Conservation (phyloP, 2,888 invertebrate species). For the Drosophila anceps region DNA sequence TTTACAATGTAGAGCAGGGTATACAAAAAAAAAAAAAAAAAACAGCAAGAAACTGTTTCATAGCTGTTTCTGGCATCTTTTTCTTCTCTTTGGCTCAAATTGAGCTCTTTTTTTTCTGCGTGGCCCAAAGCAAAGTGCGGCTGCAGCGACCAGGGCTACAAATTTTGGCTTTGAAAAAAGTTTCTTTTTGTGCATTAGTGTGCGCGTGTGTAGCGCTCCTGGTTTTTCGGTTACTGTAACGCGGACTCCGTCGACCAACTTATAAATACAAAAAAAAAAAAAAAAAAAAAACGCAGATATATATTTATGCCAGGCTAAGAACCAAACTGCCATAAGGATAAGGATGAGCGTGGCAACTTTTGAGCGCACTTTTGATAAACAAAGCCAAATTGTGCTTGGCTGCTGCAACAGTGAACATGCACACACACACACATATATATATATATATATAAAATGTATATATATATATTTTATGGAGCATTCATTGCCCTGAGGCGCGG, state of each 20-base stretch:
- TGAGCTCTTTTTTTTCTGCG: conserved; percentile 33
- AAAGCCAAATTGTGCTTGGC: conserved; percentile 59
- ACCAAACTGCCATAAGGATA: conserved; percentile 60
- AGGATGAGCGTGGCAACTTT: conserved; percentile 68
- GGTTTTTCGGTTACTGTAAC: conserved; percentile 19
- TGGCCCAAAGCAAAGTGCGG: conserved; percentile 25
- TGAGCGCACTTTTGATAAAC: conserved; percentile 60
- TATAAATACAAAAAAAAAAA: conserved; percentile 70
- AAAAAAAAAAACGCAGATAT: conserved; percentile 27
- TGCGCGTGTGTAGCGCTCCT: neutral
- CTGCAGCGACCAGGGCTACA: conserved; percentile 58
- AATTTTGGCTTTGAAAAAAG: conserved; percentile 77
- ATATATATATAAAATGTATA: conserved; percentile 15
- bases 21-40: neutral
- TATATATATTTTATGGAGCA: conserved; percentile 13
- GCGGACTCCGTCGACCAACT: conserved; percentile 39
- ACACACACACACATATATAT: conserved; percentile 3
- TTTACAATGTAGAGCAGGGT: neutral
- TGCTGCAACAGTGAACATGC: conserved; percentile 5
- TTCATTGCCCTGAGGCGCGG: conserved; percentile 42
- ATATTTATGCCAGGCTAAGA: conserved; percentile 75
- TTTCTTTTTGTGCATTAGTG: conserved; percentile 25
- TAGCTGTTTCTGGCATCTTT: conserved; percentile 16
- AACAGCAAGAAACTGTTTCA: conserved; percentile 53
- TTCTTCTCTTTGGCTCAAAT: conserved; percentile 24